Conservation (phyloP, 2,797 vertebrate species). For the Enteromius mattozi region DNA sequence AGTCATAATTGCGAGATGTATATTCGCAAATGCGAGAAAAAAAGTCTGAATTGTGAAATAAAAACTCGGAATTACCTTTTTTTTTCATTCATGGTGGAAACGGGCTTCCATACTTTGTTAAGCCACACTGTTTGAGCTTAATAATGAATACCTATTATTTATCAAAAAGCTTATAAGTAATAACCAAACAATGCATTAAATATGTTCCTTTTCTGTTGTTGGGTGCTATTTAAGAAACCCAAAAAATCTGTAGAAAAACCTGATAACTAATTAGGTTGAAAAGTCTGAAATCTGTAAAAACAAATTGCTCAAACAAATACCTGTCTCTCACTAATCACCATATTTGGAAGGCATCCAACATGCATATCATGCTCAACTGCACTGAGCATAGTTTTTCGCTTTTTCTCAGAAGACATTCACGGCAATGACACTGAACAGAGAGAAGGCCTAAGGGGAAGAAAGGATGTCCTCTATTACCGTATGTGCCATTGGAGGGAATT, state of each 20-base stretch:
- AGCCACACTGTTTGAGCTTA: neutral
- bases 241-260: neutral
- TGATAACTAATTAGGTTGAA: neutral
- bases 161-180: neutral
- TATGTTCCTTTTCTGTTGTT: neutral
- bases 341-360: neutral
- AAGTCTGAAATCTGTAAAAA: neutral
- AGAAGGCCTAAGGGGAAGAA: constrained; percentile 31
- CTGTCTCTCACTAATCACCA: neutral
- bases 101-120: neutral
- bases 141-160: neutral
- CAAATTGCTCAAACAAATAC: neutral
- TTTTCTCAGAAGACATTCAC: constrained; percentile 31
- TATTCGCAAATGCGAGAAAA: too few relatives aligned
- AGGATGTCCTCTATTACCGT: constrained; percentile 31
- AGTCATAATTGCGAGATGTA: too few relatives aligned
- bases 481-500: constrained; percentile 11
- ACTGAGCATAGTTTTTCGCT: neutral
- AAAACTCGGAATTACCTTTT: too few relatives aligned
- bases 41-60: too few relatives aligned
- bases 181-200: neutral
- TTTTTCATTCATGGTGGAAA: too few relatives aligned
- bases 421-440: constrained; percentile 28
- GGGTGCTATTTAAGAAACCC: too few relatives aligned
- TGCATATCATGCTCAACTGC: constrained; percentile 31